Evolutionary conservation across 2,888 invertebrate genomes (phyloP).

Genomic region (Eremobia ochroleuca): DNA sequence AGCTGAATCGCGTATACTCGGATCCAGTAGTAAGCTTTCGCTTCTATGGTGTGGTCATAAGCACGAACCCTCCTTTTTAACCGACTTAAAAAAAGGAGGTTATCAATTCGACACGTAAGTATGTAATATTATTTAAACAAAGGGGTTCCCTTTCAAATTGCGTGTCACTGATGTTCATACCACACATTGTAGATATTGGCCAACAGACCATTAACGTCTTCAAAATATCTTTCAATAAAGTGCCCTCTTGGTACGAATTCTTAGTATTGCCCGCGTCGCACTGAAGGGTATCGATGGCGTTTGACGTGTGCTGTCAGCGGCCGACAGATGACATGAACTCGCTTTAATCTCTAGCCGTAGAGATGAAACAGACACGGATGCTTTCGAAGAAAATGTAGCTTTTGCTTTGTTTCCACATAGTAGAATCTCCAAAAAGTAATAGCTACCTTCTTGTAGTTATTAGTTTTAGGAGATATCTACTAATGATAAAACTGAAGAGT

Average conservation of each 20-base stretch:
- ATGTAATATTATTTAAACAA: background rate
- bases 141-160: background rate
- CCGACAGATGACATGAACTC: constrained; percentile 22
- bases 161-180: background rate
- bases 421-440: too few relatives aligned
- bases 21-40: too few relatives aligned
- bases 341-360: constrained; percentile 23
- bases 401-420: too few relatives aligned
- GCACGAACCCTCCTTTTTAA: background rate
- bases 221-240: constrained; percentile 6
- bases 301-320: constrained; percentile 34
- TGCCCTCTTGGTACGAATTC: background rate
- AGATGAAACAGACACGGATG: constrained; percentile 11
- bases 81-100: too few relatives aligned
- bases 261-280: background rate
- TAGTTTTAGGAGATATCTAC: background rate
- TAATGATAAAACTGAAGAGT: too few relatives aligned
- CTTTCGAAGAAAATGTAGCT: background rate
- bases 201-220: background rate
- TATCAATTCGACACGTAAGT: too few relatives aligned
- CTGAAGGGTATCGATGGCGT: constrained; percentile 19
- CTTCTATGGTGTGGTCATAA: background rate
- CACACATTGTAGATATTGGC: background rate
- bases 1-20: too few relatives aligned
- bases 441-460: too few relatives aligned